phyloP scores from a whole-genome alignment of 2,797 vertebrate species.

The Typhlichthys subterraneus region DNA sequence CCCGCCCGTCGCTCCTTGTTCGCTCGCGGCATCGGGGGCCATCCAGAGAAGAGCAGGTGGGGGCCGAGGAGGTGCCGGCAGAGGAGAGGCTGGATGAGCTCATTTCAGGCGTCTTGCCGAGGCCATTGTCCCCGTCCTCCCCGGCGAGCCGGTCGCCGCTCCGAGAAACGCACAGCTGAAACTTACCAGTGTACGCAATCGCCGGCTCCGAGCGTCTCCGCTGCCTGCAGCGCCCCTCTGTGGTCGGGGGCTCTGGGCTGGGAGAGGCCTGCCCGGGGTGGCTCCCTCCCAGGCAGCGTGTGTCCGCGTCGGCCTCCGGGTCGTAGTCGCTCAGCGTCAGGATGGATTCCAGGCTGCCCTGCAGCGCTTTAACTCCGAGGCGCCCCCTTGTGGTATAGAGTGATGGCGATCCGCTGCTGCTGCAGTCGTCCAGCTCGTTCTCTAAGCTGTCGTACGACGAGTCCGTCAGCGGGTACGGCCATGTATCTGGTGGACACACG shows the following conservation, averaged over 20 bases:
- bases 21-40: slow-evolving; percentile 69
- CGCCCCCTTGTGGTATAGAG: slow-evolving; percentile 57
- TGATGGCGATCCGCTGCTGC: slow-evolving; percentile 75
- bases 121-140: slow-evolving; percentile 24
- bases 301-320: slow-evolving; percentile 72
- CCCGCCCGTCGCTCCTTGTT: slow-evolving; percentile 56
- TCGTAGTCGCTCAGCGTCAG: slow-evolving; percentile 88
- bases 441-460: slow-evolving; percentile 94
- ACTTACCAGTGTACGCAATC: slow-evolving; percentile 64
- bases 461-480: slow-evolving; percentile 79
- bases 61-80: slow-evolving; percentile 76
- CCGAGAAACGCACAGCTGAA: slow-evolving; percentile 52
- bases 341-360: slow-evolving; percentile 88
- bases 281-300: slow-evolving; percentile 39
- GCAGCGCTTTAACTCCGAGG: slow-evolving; percentile 58
- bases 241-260: slow-evolving; percentile 25
- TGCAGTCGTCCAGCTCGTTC: slow-evolving; percentile 85
- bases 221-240: slow-evolving; percentile 11
- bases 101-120: slow-evolving; percentile 47
- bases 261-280: slow-evolving; percentile 32
- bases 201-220: slow-evolving; percentile 67
- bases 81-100: slow-evolving; percentile 87
- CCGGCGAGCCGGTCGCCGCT: slow-evolving; percentile 33
- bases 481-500: slow-evolving; percentile 37
- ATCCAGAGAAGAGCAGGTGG: slow-evolving; percentile 80